phyloP scores from a whole-genome alignment of 2,888 invertebrate genomes.

The Orthonevra nobilis region DNA sequence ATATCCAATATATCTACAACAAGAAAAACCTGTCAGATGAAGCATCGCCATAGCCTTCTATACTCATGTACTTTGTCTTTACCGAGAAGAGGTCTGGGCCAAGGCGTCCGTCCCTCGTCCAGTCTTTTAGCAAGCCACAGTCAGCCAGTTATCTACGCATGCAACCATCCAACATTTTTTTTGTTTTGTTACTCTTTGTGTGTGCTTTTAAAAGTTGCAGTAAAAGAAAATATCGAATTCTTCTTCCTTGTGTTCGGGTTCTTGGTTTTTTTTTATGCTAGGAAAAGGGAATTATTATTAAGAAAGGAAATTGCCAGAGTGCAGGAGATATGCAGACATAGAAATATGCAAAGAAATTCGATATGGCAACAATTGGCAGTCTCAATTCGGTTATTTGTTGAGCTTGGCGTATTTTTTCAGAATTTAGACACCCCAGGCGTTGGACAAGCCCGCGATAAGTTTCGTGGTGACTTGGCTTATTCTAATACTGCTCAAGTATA shows the following conservation, averaged over 20 bases:
- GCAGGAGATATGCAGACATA: no score
- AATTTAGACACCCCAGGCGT: no score
- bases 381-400: no score
- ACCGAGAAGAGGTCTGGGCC: constrained; percentile 35
- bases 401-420: no score
- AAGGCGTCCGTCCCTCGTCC: constrained; percentile 6
- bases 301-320: not conserved
- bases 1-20: constrained; percentile 50
- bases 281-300: constrained; percentile 7
- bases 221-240: constrained; percentile 34
- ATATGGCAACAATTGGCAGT: constrained; percentile 6
- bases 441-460: no score
- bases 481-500: no score
- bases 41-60: constrained; percentile 39
- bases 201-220: constrained; percentile 18
- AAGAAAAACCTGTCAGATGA: constrained; percentile 54
- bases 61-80: constrained; percentile 26
- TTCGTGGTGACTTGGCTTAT: no score
- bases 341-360: no score
- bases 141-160: constrained; percentile 2
- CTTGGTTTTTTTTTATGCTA: not conserved
- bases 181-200: constrained; percentile 7
- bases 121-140: constrained; percentile 13
- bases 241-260: constrained; percentile 4
- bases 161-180: constrained; percentile 9